Evolutionary conservation across 2,797 vertebrate species (phyloP).

Genomic region (Mus minutoides): DNA sequence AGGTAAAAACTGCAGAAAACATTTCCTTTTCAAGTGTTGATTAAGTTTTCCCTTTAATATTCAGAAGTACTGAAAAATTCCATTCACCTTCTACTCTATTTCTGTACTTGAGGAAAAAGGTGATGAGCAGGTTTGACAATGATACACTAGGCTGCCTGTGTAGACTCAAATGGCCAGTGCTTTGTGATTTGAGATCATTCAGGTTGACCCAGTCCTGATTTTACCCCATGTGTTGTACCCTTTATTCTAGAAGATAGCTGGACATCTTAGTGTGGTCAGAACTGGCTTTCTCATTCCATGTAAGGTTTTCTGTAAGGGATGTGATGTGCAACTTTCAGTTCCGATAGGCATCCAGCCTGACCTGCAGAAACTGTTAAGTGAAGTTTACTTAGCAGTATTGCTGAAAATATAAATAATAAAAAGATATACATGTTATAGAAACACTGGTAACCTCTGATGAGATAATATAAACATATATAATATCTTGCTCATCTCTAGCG

Average conservation of each 20-base stretch:
- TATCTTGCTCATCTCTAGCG: not conserved
- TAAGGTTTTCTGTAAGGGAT: not conserved
- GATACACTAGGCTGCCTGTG: not conserved
- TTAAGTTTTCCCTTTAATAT: not conserved
- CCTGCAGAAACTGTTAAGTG: not conserved
- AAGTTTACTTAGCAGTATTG: not conserved
- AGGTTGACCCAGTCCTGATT: not conserved
- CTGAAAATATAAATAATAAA: not conserved
- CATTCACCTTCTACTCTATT: not conserved
- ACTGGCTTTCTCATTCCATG: not conserved
- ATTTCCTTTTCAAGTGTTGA: not conserved
- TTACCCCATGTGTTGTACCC: not conserved
- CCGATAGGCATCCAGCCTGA: not conserved
- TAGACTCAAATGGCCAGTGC: not conserved
- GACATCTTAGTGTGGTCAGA: not conserved
- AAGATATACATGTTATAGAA: not conserved
- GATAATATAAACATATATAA: rapidly evolving
- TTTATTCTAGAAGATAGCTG: not conserved
- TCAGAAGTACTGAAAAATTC: not conserved
- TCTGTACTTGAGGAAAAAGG: not conserved
- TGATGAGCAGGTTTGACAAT: not conserved
- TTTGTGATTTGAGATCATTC: not conserved
- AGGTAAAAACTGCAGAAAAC: not conserved
- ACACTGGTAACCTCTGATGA: not conserved
- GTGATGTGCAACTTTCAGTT: not conserved